Percentiles rank a stretch among this genome's conserved stretches.
Evolutionary conservation across 2,797 vertebrate species (phyloP).

Genomic region (Galaxias olidus): DNA sequence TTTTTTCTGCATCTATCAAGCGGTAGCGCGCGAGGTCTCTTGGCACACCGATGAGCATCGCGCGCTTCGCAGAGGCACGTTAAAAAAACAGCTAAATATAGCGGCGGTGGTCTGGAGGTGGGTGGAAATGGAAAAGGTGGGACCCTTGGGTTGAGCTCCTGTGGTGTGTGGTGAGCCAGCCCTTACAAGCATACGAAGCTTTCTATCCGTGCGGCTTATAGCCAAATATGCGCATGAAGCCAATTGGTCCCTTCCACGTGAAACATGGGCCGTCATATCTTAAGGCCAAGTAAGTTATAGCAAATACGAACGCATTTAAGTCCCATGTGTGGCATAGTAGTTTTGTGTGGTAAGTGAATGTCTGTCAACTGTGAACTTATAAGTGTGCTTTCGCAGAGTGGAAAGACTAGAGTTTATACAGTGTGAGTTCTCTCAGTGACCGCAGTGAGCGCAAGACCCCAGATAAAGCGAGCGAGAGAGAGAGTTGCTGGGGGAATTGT

Average conservation of each 20-base stretch:
- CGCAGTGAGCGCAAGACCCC: neutral
- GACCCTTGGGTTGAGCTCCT: neutral
- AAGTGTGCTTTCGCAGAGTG: too few species aligned
- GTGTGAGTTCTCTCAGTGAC: too few species aligned
- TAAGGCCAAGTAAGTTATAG: too few species aligned
- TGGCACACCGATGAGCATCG: constrained; percentile 14
- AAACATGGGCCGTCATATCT: too few species aligned
- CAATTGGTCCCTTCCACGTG: too few species aligned
- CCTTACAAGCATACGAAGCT: neutral
- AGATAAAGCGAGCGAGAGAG: constrained; percentile 36
- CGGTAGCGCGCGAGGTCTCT: constrained; percentile 43
- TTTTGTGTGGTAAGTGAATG: too few species aligned
- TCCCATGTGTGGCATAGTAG: neutral
- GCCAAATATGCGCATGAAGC: too few species aligned
- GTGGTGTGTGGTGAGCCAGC: neutral
- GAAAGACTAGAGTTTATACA: too few species aligned
- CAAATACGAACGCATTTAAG: neutral
- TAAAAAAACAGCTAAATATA: constrained; percentile 81
- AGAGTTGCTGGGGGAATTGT: constrained; percentile 63
- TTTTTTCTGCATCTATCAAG: constrained; percentile 42
- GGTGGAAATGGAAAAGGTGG: constrained; percentile 20
- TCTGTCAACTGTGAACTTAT: too few species aligned
- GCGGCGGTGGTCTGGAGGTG: constrained; percentile 34
- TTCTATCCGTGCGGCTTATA: neutral
- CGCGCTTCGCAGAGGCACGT: constrained; percentile 29